Base-by-base conservation (phyloP, 2,797 vertebrate genomes). In the Ceyx erithaca region DNA sequence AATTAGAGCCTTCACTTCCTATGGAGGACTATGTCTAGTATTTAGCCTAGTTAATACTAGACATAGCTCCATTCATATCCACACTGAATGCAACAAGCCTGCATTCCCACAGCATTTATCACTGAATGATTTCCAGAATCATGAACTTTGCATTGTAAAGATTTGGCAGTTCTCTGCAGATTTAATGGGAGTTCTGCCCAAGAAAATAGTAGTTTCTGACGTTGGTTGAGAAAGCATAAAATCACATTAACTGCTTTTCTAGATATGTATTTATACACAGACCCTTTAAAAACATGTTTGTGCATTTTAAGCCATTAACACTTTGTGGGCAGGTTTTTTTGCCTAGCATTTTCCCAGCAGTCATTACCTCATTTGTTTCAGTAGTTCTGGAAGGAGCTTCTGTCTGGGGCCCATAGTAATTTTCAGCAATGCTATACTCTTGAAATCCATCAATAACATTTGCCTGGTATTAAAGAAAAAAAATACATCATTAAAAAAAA, bases 361-460 rank as follows among this genome's bases (percentile, higher is more conserved):
- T 76, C 45, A 62, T 97, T 99, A 99, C 99, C 99, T 99, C 98
- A n/a, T 98, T 97, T 61, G 98, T 95, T 98, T 98, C 98, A 37
- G 97, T 97, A 40, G 98, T 97, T 96, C 95, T 98, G 94, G 94
- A 96, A 46, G 99, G 98, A 93, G 98, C 96, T 96, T 98, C 98
- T 96, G 98, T 99, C 85, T 99, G 98, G 91, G 98, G 97, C 95
- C 94, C 98, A 94, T 99, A 99, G 97, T 99, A 97, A 85, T 97
- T 97, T 96, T 98, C 98, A 98, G 98, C 97, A 97, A 98, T 98
- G 97, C 97, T 99, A 97, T 99, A 99, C 21, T 95, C 94, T 97
- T 98, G 98, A 96, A 97, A 98, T 89, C 97, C 97, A 83, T 99
- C 98, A 97, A 99, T 97, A 97, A 98, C 94, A 83, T 99, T 99